phyloP scores from a whole-genome alignment of 2,797 vertebrate genomes.

The Heteromormyrus szaboi region DNA sequence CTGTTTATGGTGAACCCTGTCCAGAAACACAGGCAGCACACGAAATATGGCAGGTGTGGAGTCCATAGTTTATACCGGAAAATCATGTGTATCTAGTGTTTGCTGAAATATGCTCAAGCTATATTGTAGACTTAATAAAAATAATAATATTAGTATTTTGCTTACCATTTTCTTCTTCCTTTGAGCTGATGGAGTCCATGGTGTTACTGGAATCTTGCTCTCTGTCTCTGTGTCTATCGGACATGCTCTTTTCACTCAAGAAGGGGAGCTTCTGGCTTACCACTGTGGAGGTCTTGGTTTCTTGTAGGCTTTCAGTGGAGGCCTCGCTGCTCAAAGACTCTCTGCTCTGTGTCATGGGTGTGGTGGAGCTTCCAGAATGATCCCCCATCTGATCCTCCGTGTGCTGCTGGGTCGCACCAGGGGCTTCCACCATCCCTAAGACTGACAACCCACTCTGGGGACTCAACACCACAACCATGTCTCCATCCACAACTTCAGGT shows the following conservation, averaged over 20 bases:
- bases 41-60: neutral
- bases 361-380: constrained; percentile 48
- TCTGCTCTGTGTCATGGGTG: constrained; percentile 52
- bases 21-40: neutral
- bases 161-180: constrained; percentile 73
- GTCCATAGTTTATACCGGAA: neutral
- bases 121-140: neutral
- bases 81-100: neutral
- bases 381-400: constrained; percentile 49
- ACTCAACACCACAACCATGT: constrained; percentile 41
- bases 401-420: constrained; percentile 45
- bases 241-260: constrained; percentile 46
- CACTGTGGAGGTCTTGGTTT: constrained; percentile 41
- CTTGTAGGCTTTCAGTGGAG: constrained; percentile 47
- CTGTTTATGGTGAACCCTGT: neutral
- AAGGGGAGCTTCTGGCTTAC: constrained; percentile 46
- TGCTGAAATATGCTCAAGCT: neutral
- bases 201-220: constrained; percentile 58
- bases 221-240: constrained; percentile 44
- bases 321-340: constrained; percentile 43
- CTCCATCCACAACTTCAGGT: constrained; percentile 40
- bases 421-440: constrained; percentile 44
- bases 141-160: constrained; percentile 21
- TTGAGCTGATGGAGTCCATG: constrained; percentile 58
- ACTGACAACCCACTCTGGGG: constrained; percentile 39